Percentiles rank a stretch among this genome's conserved stretches.
Evolutionary conservation across 1,140 invertebrate species (phyloP).

Genomic region (Drosophila bocqueti): DNA sequence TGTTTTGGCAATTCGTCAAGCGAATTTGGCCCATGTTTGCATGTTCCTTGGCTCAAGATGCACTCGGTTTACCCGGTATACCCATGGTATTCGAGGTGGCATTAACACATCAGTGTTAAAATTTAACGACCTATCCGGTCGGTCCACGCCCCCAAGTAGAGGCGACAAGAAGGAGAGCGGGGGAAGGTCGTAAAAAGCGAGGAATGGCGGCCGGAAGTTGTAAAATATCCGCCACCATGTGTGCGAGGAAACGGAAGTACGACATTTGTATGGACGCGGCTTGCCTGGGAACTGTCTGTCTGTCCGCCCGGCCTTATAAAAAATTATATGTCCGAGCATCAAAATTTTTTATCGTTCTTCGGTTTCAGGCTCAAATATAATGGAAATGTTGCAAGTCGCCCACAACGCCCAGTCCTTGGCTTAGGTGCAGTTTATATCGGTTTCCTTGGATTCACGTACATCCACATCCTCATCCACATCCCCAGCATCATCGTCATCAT

Average conservation of each 20-base stretch:
- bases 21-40: slow-evolving; percentile 55
- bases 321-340: slow-evolving; percentile 52
- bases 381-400: slow-evolving; percentile 38
- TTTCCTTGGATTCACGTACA: slow-evolving; percentile 27
- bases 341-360: slow-evolving; percentile 54
- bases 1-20: slow-evolving; percentile 76
- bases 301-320: slow-evolving; percentile 53
- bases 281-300: slow-evolving; percentile 29
- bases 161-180: not conserved
- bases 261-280: slow-evolving; percentile 37
- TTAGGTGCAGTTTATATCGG: slow-evolving; percentile 54
- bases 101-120: slow-evolving; percentile 81
- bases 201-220: slow-evolving; percentile 63
- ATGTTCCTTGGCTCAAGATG: slow-evolving; percentile 24
- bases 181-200: slow-evolving; percentile 35
- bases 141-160: slow-evolving; percentile 3
- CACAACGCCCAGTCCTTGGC: not conserved
- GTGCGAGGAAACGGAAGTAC: slow-evolving; percentile 55
- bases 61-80: slow-evolving; percentile 16
- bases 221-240: slow-evolving; percentile 75
- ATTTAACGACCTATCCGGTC: slow-evolving; percentile 66
- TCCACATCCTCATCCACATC: not conserved
- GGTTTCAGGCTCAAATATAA: slow-evolving; percentile 56
- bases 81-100: slow-evolving; percentile 32
- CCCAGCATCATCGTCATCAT: slow-evolving; percentile 14